A percentile compares a stretch with the other conserved stretches of the same genome.
These are phyloP conservation scores for Limnodromus scolopaceus DNA, from an alignment of 2,797 vertebrate genomes.

Conservation along the genomic window DNA sequence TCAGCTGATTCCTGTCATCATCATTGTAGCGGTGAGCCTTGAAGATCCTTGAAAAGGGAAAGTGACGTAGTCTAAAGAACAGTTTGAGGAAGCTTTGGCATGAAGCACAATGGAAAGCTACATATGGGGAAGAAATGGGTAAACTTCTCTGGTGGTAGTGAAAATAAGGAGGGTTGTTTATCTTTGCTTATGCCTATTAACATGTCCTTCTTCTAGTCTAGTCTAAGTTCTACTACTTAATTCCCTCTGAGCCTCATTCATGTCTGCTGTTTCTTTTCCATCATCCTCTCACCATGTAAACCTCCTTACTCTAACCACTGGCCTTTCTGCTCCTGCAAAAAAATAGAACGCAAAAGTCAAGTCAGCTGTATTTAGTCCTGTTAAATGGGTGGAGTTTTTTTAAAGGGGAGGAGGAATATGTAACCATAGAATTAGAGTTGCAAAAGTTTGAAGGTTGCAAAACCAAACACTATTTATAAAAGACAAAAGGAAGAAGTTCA, in stretches of 20 bases:
- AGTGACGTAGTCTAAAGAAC: background rate
- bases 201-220: background rate
- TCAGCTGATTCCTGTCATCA: background rate
- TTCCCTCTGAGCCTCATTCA: background rate
- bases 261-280: background rate
- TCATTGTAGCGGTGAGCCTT: background rate
- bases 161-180: background rate
- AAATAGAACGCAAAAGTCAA: background rate
- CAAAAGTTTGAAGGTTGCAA: background rate
- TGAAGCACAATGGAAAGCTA: background rate
- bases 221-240: background rate
- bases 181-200: background rate
- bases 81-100: background rate
- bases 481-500: background rate
- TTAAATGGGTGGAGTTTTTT: background rate
- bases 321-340: background rate
- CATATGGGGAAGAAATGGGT: background rate
- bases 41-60: background rate
- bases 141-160: background rate
- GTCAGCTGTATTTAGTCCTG: background rate
- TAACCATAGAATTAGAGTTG: background rate
- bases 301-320: background rate
- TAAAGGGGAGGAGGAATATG: background rate
- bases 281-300: background rate
- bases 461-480: background rate